Percentiles rank a stretch among this genome's conserved stretches.
These are phyloP conservation scores for Gymnothorax javanicus DNA, from an alignment of 2,797 vertebrate genomes.

Conservation along the genomic window DNA sequence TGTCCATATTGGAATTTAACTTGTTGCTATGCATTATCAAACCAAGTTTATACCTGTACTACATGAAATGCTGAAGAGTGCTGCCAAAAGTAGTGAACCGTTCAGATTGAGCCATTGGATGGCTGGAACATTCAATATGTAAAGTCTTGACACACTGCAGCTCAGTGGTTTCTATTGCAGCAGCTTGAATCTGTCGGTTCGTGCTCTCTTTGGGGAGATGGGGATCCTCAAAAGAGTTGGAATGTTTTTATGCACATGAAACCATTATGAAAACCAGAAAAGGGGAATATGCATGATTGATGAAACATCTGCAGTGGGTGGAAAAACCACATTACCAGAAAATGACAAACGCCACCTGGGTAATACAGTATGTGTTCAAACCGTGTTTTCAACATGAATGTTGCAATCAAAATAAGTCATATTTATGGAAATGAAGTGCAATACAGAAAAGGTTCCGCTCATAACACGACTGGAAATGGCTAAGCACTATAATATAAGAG, in stretches of 20 bases:
- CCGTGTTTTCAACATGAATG: neutral
- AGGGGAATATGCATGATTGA: neutral
- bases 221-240: neutral
- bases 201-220: neutral
- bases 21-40: neutral
- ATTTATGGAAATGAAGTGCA: neutral
- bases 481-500: neutral
- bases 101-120: neutral
- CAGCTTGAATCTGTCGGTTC: neutral
- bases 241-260: neutral
- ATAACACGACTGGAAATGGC: neutral
- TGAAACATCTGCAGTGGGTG: neutral
- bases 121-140: neutral
- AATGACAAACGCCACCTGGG: neutral
- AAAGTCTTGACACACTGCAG: neutral
- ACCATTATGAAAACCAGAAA: constrained; percentile 1
- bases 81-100: neutral
- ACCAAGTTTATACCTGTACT: neutral
- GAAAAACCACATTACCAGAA: neutral
- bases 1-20: neutral
- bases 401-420: neutral
- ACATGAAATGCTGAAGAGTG: neutral
- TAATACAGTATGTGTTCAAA: neutral
- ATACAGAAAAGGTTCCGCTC: neutral
- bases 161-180: neutral